Percentiles rank a stretch among this genome's conserved stretches.
phyloP scores from a whole-genome alignment of 2,797 vertebrate genomes.

The Melanotaenia boesemani region DNA sequence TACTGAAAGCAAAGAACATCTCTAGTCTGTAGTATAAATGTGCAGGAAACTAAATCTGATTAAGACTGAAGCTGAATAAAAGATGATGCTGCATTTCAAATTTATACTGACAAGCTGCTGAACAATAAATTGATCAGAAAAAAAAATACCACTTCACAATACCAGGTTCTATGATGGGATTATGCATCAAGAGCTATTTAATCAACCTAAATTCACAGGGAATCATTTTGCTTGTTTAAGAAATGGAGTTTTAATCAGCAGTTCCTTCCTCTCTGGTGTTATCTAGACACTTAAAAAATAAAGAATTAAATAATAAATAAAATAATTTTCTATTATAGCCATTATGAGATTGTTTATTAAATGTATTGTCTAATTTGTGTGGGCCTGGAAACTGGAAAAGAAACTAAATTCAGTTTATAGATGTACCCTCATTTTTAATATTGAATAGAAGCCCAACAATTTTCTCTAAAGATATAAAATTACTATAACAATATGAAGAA shows the following conservation, averaged over 20 bases:
- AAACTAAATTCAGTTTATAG: not conserved
- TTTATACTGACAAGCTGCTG: no score
- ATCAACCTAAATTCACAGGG: slow-evolving; percentile 32
- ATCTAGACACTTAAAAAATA: not conserved
- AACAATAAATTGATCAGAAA: no score
- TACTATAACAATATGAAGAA: not conserved
- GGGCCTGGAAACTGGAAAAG: not conserved
- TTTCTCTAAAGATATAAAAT: no score
- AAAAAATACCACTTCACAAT: no score
- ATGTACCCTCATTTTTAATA: not conserved
- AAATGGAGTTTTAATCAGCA: slow-evolving; percentile 27
- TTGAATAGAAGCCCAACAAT: no score
- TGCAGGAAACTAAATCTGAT: no score
- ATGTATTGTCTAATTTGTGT: slow-evolving; percentile 18
- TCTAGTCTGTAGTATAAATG: no score
- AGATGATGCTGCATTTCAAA: no score
- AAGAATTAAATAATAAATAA: slow-evolving; percentile 10
- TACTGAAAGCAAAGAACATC: no score
- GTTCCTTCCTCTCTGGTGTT: not conserved
- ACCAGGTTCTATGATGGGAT: not conserved
- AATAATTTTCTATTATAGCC: not conserved
- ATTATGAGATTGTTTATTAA: not conserved
- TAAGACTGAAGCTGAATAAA: no score
- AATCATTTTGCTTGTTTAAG: slow-evolving; percentile 10
- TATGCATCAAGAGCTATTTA: slow-evolving; percentile 16